Evolutionary conservation across 2,113 vertebrate genomes (phyloP), one percentile per base, ranked within the genome.

Genomic region (Mirza zaza): DNA sequence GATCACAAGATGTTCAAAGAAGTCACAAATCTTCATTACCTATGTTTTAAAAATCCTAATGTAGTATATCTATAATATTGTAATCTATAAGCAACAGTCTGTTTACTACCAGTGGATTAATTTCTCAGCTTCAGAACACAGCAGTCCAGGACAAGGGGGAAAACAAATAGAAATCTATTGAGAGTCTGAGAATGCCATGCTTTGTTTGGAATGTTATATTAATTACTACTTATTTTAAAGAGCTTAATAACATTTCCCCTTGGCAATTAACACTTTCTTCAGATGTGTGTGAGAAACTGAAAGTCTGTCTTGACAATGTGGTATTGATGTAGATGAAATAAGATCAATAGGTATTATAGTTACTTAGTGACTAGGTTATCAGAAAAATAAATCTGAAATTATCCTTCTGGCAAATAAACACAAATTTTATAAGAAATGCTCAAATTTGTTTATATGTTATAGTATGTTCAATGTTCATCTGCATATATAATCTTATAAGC

Each of bases 301-400:
- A 98, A 89, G 52, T 91, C 95, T 95, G 48, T 96, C 96, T 97
- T 97, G 87, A 97, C 94, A 91, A 96, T 95, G 85, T 85, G 32
- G 4, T 97, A 97, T 98, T 96, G 96, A 98, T 95, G 59, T 93
- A 39, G 79, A 91, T 93, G 95, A 96, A 98, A 95, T 57, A 97
- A 93, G 92, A 90, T 98, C 96, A 89, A 96, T 98, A 97, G 81
- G 27, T 96, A 93, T 98, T 98, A 97, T 65, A 96, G 93, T 82
- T 97, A 94, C 39, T 97, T 94, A 95, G 88, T 97, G 96, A 94
- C 95, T 93, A 91, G 45, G 39, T 97, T 97, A 97, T 96, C 98
- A 97, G 77, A 97, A 97, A 98, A 97, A 97, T 96, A 97, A 98
- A 98, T 96, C 94, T 97, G 59, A 76, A 98, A 96, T 97, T 96